Percentiles rank a stretch among this genome's conserved stretches.
These are phyloP conservation scores for Mormyrus hasselquistii DNA, from an alignment of 2,797 vertebrate species.

Conservation along the genomic window DNA sequence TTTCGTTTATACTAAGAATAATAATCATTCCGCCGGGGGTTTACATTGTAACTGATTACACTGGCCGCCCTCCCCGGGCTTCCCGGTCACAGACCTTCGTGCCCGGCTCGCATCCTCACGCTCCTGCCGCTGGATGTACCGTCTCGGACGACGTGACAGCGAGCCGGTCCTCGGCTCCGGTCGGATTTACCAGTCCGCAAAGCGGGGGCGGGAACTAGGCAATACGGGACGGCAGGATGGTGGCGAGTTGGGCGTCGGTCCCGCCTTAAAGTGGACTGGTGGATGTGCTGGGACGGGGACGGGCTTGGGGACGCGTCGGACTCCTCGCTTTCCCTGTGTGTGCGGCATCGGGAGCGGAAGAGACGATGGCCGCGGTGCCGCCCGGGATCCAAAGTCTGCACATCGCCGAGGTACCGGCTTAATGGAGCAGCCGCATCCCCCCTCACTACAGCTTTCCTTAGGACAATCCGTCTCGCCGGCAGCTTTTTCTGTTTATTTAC, in stretches of 20 bases:
- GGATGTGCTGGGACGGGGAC: background rate
- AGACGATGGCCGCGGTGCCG: slow-evolving; percentile 47
- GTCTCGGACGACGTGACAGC: background rate
- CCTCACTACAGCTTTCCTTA: background rate
- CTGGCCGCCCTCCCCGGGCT: background rate
- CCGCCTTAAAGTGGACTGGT: background rate
- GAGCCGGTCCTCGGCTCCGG: background rate
- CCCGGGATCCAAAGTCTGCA: slow-evolving; percentile 59
- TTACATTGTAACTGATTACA: background rate
- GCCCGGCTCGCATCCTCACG: background rate
- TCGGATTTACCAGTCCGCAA: background rate
- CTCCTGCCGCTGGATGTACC: background rate
- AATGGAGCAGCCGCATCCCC: background rate
- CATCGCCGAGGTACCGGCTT: slow-evolving; percentile 53
- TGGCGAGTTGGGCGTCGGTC: background rate
- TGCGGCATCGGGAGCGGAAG: background rate
- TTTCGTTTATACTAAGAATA: background rate
- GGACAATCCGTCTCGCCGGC: background rate
- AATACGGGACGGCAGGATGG: background rate
- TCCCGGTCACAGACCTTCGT: background rate
- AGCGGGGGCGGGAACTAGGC: background rate
- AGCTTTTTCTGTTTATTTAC: background rate
- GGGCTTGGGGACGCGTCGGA: background rate
- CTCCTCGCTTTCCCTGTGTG: background rate
- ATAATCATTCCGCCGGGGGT: background rate